Evolutionary conservation across 23 tunicate genomes (phyloP), one percentile per base, ranked within the genome.

Genomic region (Phallusia fumigata): DNA sequence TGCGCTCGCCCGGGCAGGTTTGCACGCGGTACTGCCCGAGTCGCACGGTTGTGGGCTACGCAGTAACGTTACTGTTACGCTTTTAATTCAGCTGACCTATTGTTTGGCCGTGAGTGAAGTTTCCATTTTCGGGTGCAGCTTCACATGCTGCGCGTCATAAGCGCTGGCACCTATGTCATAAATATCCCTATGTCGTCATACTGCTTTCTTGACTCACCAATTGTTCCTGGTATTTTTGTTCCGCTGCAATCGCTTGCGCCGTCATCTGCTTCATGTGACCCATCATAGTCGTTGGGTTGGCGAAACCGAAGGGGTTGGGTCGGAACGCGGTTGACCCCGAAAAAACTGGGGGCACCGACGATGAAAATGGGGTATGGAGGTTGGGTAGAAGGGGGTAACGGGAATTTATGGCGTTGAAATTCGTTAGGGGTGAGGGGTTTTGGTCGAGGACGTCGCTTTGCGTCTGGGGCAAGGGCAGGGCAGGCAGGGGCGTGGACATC

Each of bases 331-430:
- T n/a, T 44, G 80, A 58, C 33, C 52, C 50, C 31, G 84, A 58
- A 58, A 58, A 58, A 1, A 22, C 69, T 11, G 84, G 52, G 34
- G 80, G 76, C 24, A 79, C 44, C 28, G 83, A 28, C 12, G 75
- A 31, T 31, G 47, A 44, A 52, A 26, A 21, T 31, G 75, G 36
- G 82, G 82, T 76, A 44, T 84, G 91, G 32, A 81, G 58, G 26
- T 76, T 52, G 83, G 91, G 82, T 40, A 87, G 19, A 21, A 85
- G 47, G 16, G 91, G 91, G 73, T 81, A 87, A 22, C 76, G 76
- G n/a, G 74, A 80, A 11, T 76, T 26, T 52, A 53, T 76, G 73
- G 35, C 30, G 28, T 47, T 28, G 19, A 78, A 33, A 28, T 45
- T 77, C 0, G 79, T 40, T 11, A 83, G 35, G 73, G 44, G 86